Evolutionary conservation across 2,113 vertebrate genomes (phyloP), one percentile per base, ranked within the genome.

Genomic region (Solea solea): DNA sequence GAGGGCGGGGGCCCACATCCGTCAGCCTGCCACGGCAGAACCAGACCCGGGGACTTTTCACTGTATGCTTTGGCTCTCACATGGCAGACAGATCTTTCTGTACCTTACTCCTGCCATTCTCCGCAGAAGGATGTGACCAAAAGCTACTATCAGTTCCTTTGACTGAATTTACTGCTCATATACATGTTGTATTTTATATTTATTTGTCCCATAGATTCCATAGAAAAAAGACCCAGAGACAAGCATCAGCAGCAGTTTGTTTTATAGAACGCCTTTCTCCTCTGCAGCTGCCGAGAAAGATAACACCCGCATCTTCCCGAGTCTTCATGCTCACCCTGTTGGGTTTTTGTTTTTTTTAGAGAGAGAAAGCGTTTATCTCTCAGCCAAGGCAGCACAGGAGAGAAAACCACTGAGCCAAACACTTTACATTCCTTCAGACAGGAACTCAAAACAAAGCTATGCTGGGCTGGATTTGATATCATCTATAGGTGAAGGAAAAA

Each of bases 221-320:
- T 21, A 21, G 21, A 21, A 21, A 21, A 21, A 21, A 21, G 1
- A 21, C 1, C 1, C 21, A 7, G 12, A 53, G 34, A 53, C 51
- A 67, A 80, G 76, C 74, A 68, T 61, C 59, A 57, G 74, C 25
- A 41, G 28, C 57, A 39, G 28, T 76, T 82, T 85, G 28, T 76
- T 82, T 85, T 79, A 39, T 21, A 41, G 49, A 54, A 56, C 12
- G 34, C 64, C 27, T 80, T 60, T 59, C 58, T 82, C 53, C 34
- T 78, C 58, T 72, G 74, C 68, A 11, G 72, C 60, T 42, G 75
- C 77, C 42, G 65, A 65, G 28, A 74, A 15, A 74, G 90, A 90
- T 88, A 90, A 90, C 79, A 57, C 84, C 90, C 87, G 55, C 81
- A 91, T 90, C 64, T 58, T 65, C 50, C 56, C 46, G 15, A 72